These are phyloP conservation scores for Lycocerus yunnanus DNA, from an alignment of 2,888 invertebrate species.

Conservation along the genomic window DNA sequence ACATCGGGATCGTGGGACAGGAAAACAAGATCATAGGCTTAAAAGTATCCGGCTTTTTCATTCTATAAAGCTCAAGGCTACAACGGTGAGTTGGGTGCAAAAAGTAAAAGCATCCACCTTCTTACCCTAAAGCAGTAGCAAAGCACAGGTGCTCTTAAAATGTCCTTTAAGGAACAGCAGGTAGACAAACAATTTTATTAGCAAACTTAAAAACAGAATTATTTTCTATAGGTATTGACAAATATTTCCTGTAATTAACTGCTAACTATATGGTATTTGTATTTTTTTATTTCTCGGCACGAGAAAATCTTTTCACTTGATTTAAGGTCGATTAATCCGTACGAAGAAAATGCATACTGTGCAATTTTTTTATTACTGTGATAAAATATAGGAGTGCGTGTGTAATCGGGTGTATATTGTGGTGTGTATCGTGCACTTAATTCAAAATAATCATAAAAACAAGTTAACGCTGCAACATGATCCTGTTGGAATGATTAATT, in stretches of 20 bases:
- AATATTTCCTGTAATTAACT: background rate
- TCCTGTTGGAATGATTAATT: conserved; percentile 24
- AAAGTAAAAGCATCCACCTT: conserved; percentile 23
- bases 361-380: conserved; percentile 6
- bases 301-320: conserved; percentile 1
- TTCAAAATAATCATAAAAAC: conserved; percentile 25
- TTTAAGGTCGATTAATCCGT: conserved; percentile 1
- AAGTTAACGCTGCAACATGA: conserved; percentile 16
- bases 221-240: background rate
- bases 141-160: conserved; percentile 32
- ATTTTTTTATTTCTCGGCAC: background rate
- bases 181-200: conserved; percentile 24
- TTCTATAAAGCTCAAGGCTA: conserved; percentile 18
- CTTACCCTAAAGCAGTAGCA: conserved; percentile 24
- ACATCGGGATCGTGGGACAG: conserved; percentile 31
- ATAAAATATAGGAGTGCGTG: conserved; percentile 23
- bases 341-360: conserved; percentile 7
- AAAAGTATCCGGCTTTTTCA: conserved; percentile 29
- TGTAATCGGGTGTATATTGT: conserved; percentile 31
- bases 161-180: conserved; percentile 15
- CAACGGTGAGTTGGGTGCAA: conserved; percentile 14
- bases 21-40: conserved; percentile 33
- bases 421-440: conserved; percentile 25
- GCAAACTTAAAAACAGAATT: background rate
- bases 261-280: background rate